Percentiles rank a stretch among this genome's conserved stretches.
Conservation (phyloP, 2,113 vertebrate species). For the Sminthopsis crassicaudata region DNA sequence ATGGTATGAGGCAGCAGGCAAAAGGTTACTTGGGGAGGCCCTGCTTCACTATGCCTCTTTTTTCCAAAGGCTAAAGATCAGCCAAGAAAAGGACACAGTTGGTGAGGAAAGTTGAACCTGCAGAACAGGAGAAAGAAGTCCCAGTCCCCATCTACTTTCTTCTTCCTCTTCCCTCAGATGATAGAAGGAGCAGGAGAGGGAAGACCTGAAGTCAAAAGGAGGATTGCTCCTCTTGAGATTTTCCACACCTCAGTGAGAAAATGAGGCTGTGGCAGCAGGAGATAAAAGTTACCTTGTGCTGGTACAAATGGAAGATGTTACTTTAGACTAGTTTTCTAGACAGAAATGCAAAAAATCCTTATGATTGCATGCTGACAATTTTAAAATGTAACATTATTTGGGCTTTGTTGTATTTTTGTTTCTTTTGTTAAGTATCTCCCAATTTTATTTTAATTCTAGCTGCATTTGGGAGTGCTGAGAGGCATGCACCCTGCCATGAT, state of each 20-base stretch:
- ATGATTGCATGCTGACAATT: neutral
- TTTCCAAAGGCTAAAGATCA: neutral
- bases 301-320: neutral
- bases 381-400: neutral
- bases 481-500: neutral
- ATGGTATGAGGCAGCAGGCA: neutral
- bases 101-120: neutral
- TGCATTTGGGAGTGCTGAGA: neutral
- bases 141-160: neutral
- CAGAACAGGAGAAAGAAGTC: neutral
- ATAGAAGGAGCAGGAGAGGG: neutral
- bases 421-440: neutral
- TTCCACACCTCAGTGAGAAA: neutral
- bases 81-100: neutral
- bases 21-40: neutral
- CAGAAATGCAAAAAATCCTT: neutral
- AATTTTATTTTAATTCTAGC: neutral
- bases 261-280: neutral
- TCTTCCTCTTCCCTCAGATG: neutral
- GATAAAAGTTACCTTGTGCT: neutral
- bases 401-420: neutral
- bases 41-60: neutral
- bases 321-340: neutral
- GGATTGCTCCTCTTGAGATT: neutral
- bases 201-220: neutral